Conservation (phyloP, 2,888 invertebrate species). For the Erebia aethiops region DNA sequence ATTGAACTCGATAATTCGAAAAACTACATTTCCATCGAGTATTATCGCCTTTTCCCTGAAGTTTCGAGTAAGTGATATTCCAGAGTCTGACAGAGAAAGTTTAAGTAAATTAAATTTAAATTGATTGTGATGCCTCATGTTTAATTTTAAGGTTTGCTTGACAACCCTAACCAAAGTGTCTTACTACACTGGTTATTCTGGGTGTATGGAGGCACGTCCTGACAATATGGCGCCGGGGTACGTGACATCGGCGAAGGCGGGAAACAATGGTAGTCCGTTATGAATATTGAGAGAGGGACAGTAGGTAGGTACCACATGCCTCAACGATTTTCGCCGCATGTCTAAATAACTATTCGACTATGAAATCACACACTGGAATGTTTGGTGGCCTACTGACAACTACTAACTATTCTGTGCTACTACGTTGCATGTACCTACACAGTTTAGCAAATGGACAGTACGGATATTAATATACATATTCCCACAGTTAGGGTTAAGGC, state of each 20-base stretch:
- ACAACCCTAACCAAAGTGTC: slow-evolving; percentile 52
- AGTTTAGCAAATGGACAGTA: not conserved
- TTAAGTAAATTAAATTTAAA: no score
- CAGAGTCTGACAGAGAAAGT: no score
- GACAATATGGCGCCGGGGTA: slow-evolving; percentile 72
- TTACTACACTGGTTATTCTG: slow-evolving; percentile 59
- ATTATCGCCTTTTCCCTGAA: no score
- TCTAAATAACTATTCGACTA: slow-evolving; percentile 48
- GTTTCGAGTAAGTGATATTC: no score
- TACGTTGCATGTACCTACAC: not conserved
- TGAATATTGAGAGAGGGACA: slow-evolving; percentile 73
- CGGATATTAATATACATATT: not conserved
- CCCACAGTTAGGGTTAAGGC: no score
- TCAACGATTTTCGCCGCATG: slow-evolving; percentile 64
- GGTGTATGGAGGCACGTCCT: slow-evolving; percentile 69
- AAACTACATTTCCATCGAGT: no score
- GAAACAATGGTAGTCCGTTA: slow-evolving; percentile 77
- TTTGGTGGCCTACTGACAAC: slow-evolving; percentile 55
- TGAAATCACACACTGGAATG: slow-evolving; percentile 56
- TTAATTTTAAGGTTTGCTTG: slow-evolving; percentile 11
- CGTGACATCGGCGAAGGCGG: slow-evolving; percentile 73
- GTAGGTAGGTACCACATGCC: slow-evolving; percentile 55
- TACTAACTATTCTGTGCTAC: no score
- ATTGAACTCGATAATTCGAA: no score
- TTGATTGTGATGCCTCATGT: not conserved